Conservation (phyloP, 2,888 invertebrate species). For the Ecliptopera silaceata region DNA sequence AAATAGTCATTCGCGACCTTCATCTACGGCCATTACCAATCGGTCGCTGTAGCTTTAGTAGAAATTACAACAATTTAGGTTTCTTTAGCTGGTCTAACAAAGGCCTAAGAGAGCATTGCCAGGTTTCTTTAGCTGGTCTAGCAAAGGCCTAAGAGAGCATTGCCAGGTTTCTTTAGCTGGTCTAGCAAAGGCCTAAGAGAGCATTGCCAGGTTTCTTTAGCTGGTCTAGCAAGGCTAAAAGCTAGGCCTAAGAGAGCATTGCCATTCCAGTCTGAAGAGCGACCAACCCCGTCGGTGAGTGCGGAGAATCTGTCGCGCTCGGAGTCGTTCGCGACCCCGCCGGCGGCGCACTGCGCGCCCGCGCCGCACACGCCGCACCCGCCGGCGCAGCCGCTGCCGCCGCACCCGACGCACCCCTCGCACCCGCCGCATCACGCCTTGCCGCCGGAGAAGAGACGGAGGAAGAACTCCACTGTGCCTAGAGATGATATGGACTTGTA, state of each 20-base stretch:
- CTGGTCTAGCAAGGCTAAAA: too few species aligned
- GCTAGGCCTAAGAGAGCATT: background rate
- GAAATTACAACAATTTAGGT: too few species aligned
- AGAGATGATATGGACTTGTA: constrained; percentile 68
- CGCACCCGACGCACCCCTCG: constrained; percentile 40
- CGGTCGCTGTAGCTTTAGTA: too few species aligned
- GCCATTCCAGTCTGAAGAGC: constrained; percentile 66
- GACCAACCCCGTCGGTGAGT: constrained; percentile 75
- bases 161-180: too few species aligned
- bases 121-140: too few species aligned
- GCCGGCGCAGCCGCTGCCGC: constrained; percentile 45
- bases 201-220: too few species aligned
- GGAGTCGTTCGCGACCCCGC: constrained; percentile 72
- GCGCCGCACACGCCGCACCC: constrained; percentile 60
- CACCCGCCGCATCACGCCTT: constrained; percentile 47
- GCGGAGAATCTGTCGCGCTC: constrained; percentile 77
- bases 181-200: too few species aligned
- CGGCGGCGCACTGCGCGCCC: constrained; percentile 66
- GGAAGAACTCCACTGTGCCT: constrained; percentile 73
- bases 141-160: too few species aligned
- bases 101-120: too few species aligned
- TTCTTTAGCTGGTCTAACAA: too few species aligned
- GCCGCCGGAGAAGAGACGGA: constrained; percentile 71
- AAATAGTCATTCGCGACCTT: too few species aligned
- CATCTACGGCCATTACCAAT: too few species aligned